A percentile compares a stretch with the other conserved stretches of the same genome.
Conservation (phyloP, 2,113 vertebrate genomes). For the Ornithorhynchus anatinus region DNA sequence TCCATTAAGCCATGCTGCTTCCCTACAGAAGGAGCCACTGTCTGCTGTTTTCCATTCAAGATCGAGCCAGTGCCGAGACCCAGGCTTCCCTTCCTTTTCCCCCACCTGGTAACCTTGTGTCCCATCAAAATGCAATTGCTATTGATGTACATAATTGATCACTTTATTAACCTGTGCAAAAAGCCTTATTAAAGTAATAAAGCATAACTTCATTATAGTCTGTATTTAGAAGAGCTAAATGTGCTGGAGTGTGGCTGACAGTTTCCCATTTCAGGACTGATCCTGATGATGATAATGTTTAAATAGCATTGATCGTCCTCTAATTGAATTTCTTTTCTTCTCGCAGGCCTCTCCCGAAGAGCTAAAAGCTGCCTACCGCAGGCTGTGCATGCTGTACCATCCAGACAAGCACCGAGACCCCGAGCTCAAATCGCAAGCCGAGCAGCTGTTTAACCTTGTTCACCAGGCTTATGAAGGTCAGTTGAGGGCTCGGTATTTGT, state of each 20-base stretch:
- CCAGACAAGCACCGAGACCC: conserved; percentile 98
- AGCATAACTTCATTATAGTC: background rate
- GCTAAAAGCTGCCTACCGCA: conserved; percentile 91
- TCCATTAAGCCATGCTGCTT: too few species aligned
- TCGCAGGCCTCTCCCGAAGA: conserved; percentile 92
- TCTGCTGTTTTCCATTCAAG: background rate
- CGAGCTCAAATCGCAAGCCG: conserved; percentile 90
- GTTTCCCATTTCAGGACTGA: conserved; percentile 1
- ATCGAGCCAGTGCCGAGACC: background rate
- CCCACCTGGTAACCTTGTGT: accelerated
- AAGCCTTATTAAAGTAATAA: background rate
- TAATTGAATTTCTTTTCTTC: conserved; percentile 25
- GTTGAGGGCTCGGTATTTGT: conserved; percentile 4
- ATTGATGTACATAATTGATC: background rate
- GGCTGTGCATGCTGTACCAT: conserved; percentile 97
- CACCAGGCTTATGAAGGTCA: conserved; percentile 98
- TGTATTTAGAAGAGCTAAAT: background rate
- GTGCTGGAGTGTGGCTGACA: accelerated
- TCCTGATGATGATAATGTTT: background rate
- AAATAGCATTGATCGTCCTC: background rate
- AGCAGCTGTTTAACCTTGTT: conserved; percentile 93
- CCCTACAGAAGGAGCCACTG: accelerated
- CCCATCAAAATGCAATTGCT: background rate
- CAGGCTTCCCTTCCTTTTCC: background rate
- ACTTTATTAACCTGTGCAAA: background rate